phyloP scores from a whole-genome alignment of 2,888 invertebrate species.

The Philereme transversata region DNA sequence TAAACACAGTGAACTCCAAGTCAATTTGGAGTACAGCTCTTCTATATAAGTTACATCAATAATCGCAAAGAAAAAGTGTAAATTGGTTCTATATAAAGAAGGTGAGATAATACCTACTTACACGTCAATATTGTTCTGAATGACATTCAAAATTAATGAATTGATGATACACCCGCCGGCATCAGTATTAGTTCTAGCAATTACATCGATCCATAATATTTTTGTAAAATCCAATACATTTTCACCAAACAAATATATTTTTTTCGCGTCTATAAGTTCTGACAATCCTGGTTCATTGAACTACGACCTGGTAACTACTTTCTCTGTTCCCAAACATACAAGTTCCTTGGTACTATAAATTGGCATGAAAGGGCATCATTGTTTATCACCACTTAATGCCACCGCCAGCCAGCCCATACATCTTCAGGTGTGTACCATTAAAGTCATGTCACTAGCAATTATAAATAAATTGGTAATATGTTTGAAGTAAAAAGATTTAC shows the following conservation, averaged over 20 bases:
- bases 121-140: neutral
- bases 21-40: neutral
- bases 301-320: conserved; percentile 31
- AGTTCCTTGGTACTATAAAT: conserved; percentile 29
- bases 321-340: conserved; percentile 33
- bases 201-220: conserved; percentile 12
- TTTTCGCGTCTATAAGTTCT: conserved; percentile 3
- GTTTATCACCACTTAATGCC: conserved; percentile 30
- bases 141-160: conserved; percentile 5
- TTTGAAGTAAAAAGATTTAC: conserved; percentile 8
- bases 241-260: neutral
- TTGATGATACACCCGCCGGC: conserved; percentile 1
- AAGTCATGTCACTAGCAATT: neutral
- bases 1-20: neutral
- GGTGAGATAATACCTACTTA: neutral
- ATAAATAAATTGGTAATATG: neutral
- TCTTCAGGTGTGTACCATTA: conserved; percentile 15
- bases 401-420: conserved; percentile 6
- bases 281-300: conserved; percentile 29
- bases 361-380: conserved; percentile 27
- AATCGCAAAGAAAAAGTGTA: too few species aligned
- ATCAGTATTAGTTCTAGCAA: conserved; percentile 13
- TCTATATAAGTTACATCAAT: neutral
- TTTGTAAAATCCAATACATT: conserved; percentile 11
- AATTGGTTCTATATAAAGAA: too few species aligned